A percentile compares a stretch with the other conserved stretches of the same genome.
These are phyloP conservation scores for Temnothorax ravouxi DNA, from an alignment of 2,888 invertebrate genomes.

Conservation along the genomic window DNA sequence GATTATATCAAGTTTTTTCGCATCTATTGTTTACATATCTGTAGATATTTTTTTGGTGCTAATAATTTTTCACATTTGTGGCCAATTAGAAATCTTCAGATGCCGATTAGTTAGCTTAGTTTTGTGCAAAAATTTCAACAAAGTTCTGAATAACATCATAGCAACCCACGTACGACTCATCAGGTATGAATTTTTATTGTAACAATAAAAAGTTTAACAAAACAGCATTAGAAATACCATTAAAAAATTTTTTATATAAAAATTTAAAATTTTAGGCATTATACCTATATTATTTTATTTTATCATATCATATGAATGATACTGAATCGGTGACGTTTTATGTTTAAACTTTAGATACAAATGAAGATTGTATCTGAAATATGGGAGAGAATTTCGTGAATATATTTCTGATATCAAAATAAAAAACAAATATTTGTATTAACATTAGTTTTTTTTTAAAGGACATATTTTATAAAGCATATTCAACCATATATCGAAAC, in stretches of 20 bases:
- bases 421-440: too few relatives aligned
- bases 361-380: too few relatives aligned
- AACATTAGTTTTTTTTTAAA: too few relatives aligned
- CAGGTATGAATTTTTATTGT: conserved; percentile 41
- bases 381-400: too few relatives aligned
- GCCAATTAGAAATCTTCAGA: conserved; percentile 41
- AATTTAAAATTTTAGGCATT: too few relatives aligned
- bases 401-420: too few relatives aligned
- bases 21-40: background rate
- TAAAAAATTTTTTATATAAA: background rate
- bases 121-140: background rate
- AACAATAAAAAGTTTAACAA: background rate
- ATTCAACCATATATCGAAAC: too few relatives aligned
- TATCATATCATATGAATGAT: too few relatives aligned
- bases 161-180: conserved; percentile 41
- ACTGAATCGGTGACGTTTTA: too few relatives aligned
- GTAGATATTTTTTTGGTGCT: conserved; percentile 15
- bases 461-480: too few relatives aligned
- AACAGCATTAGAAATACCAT: background rate
- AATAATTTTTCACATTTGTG: conserved; percentile 26
- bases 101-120: background rate
- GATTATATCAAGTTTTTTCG: accelerated
- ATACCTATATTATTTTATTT: too few relatives aligned
- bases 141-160: background rate
- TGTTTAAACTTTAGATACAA: too few relatives aligned